A percentile compares a stretch with the other conserved stretches of the same genome.
Evolutionary conservation across 37 sponge, comb jelly and placozoan species (phyloP).

Genomic region (Bolinopsis microptera): DNA sequence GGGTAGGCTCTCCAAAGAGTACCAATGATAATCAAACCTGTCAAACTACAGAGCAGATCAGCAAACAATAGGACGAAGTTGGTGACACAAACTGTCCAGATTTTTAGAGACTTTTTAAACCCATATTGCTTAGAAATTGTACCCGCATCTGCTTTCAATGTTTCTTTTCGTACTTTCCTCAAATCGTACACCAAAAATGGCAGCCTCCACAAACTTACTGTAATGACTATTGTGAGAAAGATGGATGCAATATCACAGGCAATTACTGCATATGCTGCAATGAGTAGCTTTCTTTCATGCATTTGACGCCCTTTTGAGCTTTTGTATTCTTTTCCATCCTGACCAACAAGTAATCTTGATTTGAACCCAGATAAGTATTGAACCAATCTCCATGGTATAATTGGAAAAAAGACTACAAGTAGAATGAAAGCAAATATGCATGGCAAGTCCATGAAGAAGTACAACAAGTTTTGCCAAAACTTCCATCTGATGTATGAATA

Average conservation of each 20-base stretch:
- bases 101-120: not conserved
- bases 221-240: not conserved
- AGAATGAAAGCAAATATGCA: not conserved
- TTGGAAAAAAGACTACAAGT: not conserved
- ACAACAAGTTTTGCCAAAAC: not conserved
- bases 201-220: not conserved
- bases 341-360: not conserved
- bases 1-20: not conserved
- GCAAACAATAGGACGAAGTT: not conserved
- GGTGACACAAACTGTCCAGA: not conserved
- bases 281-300: not conserved
- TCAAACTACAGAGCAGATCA: not conserved
- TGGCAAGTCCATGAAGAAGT: not conserved
- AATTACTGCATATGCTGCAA: not conserved
- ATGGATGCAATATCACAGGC: not conserved
- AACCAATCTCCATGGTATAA: not conserved
- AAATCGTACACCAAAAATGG: not conserved
- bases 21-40: not conserved
- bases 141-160: not conserved
- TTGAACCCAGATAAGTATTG: not conserved
- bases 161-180: not conserved
- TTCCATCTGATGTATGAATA: not conserved
- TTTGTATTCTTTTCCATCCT: not conserved
- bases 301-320: not conserved
- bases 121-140: not conserved